Percentiles rank a stretch among this genome's conserved stretches.
Evolutionary conservation across 2,797 vertebrate species (phyloP).

Genomic region (Pterois miles): DNA sequence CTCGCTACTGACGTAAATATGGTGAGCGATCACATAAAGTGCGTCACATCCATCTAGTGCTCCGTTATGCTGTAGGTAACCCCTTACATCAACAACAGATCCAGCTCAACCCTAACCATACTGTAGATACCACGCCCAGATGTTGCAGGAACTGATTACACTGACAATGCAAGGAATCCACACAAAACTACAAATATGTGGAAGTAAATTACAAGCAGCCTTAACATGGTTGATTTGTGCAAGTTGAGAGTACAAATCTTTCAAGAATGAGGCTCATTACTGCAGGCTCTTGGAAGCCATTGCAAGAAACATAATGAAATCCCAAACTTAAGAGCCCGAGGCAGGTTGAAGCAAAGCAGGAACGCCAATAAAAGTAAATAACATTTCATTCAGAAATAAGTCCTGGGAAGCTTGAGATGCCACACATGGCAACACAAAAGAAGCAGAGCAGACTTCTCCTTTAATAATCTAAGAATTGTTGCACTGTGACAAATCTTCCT

Average conservation of each 20-base stretch:
- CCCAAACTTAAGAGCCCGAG: background rate
- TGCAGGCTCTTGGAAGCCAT: background rate
- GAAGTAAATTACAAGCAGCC: background rate
- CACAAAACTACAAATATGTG: background rate
- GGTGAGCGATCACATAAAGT: background rate
- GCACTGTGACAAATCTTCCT: background rate
- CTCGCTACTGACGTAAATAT: background rate
- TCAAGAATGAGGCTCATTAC: slow-evolving; percentile 13
- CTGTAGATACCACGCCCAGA: background rate
- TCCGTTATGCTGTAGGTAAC: background rate
- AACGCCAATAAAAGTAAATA: slow-evolving; percentile 16
- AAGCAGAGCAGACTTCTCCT: slow-evolving; percentile 2
- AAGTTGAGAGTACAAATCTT: background rate
- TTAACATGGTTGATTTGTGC: background rate
- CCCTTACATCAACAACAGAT: background rate
- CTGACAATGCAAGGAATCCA: background rate
- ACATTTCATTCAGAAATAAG: slow-evolving; percentile 23
- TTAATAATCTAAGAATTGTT: slow-evolving; percentile 29
- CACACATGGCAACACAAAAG: background rate
- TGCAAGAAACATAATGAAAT: background rate
- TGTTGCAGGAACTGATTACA: background rate
- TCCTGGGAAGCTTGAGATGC: slow-evolving; percentile 2
- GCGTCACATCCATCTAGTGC: background rate
- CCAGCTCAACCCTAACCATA: background rate
- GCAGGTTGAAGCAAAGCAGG: background rate